Evolutionary conservation across 2,797 vertebrate species (phyloP).

Genomic region (Falco naumanni): DNA sequence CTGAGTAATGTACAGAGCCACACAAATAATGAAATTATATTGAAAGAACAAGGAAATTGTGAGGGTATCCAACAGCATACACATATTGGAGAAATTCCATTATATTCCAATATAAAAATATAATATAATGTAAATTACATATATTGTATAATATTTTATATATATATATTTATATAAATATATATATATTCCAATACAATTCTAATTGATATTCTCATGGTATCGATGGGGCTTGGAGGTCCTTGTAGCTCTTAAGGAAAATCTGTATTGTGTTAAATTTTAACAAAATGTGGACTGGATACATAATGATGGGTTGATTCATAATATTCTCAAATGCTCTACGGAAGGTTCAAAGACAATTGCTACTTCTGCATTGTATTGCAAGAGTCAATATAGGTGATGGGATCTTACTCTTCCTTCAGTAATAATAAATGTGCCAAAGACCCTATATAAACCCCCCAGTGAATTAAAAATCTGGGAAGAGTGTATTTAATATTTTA

Average conservation of each 20-base stretch:
- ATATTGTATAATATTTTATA: too few species aligned
- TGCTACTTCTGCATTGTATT: not conserved
- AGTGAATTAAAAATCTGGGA: not conserved
- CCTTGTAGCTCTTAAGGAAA: constrained; percentile 14
- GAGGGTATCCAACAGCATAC: not conserved
- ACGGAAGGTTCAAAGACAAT: not conserved
- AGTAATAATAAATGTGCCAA: not conserved
- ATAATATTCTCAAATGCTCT: constrained; percentile 5
- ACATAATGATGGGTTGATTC: not conserved
- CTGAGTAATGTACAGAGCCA: not conserved
- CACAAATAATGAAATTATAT: not conserved
- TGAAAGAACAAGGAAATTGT: not conserved
- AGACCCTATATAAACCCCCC: not conserved
- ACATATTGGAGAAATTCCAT: not conserved
- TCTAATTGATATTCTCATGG: constrained; percentile 27
- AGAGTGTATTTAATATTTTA: constrained; percentile 9
- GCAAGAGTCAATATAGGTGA: not conserved
- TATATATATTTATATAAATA: too few species aligned
- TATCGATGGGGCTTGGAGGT: constrained; percentile 28
- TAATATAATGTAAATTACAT: too few species aligned
- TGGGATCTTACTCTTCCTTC: not conserved
- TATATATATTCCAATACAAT: too few species aligned
- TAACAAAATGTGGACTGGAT: not conserved
- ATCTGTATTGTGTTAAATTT: not conserved
- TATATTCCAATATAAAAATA: too few species aligned